These are phyloP conservation scores for Phaenicophaeus curvirostris DNA, from an alignment of 2,797 vertebrate species.

Conservation along the genomic window DNA sequence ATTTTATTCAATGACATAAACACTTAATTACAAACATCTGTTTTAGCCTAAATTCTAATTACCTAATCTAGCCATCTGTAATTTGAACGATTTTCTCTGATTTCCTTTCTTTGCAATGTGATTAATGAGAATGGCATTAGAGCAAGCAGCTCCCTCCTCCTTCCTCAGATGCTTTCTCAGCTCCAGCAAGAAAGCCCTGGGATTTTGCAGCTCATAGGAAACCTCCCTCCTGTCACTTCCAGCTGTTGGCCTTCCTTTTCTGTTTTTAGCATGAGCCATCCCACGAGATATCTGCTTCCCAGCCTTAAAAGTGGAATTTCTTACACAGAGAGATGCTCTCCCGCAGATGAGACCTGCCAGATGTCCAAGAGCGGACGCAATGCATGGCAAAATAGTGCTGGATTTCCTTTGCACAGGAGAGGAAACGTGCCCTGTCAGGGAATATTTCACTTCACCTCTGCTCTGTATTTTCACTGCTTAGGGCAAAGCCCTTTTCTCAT, in stretches of 20 bases:
- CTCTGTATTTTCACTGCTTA: not conserved
- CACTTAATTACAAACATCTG: conserved; percentile 84
- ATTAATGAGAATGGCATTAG: conserved; percentile 70
- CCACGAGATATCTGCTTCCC: not conserved
- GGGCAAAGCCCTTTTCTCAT: not conserved
- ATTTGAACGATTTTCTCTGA: conserved; percentile 78
- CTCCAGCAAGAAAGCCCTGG: conserved; percentile 6
- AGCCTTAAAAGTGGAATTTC: not conserved
- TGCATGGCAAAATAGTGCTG: not conserved
- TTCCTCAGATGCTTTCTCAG: not conserved
- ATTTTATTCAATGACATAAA: conserved; percentile 80
- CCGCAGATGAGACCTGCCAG: not conserved
- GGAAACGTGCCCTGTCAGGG: not conserved
- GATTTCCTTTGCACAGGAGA: not conserved
- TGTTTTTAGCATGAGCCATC: not conserved
- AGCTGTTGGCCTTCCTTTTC: not conserved
- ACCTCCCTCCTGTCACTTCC: conserved; percentile 57
- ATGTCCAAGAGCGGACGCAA: not conserved
- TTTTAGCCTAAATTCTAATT: conserved; percentile 81
- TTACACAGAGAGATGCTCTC: not conserved
- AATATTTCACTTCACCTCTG: not conserved
- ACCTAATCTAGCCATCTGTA: conserved; percentile 81
- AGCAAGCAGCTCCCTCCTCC: conserved; percentile 39
- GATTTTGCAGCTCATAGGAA: not conserved
- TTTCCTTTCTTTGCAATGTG: conserved; percentile 76